Evolutionary conservation across 2,797 vertebrate genomes (phyloP).

Genomic region (Gymnothorax javanicus): DNA sequence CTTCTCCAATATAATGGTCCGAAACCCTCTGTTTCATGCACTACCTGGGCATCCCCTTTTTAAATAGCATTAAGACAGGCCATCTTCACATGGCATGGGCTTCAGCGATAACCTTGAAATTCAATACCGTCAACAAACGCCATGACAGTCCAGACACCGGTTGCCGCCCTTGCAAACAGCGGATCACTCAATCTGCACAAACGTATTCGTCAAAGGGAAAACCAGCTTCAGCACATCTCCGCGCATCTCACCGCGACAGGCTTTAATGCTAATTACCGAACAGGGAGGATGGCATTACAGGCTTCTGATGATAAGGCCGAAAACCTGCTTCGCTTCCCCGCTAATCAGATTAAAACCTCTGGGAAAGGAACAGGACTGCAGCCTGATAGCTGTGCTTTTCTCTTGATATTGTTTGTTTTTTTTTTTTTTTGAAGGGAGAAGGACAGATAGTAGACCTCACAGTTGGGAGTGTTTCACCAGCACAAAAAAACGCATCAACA

Average conservation of each 20-base stretch:
- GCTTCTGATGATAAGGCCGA: conserved; percentile 61
- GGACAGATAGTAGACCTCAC: background rate
- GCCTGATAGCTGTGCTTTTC: conserved; percentile 59
- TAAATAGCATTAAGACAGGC: background rate
- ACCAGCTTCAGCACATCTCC: background rate
- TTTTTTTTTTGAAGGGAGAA: background rate
- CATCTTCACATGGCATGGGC: background rate
- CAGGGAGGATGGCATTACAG: conserved; percentile 34
- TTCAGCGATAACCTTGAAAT: background rate
- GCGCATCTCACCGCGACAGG: background rate
- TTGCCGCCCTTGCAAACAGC: background rate
- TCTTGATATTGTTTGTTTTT: conserved; percentile 12
- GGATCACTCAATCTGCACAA: background rate
- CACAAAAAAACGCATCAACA: background rate
- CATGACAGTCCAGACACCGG: background rate
- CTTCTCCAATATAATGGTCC: background rate
- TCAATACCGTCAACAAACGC: background rate
- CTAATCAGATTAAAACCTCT: conserved; percentile 70
- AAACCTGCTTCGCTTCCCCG: conserved; percentile 64
- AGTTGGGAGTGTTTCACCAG: background rate
- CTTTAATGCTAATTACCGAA: background rate
- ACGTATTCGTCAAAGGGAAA: background rate
- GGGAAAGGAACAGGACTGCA: conserved; percentile 71
- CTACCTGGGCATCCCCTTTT: no score
- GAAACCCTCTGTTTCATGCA: background rate